A percentile compares a stretch with the other conserved stretches of the same genome.
phyloP scores from a whole-genome alignment of 2,797 vertebrate genomes.

The Syndactyla subalaris region DNA sequence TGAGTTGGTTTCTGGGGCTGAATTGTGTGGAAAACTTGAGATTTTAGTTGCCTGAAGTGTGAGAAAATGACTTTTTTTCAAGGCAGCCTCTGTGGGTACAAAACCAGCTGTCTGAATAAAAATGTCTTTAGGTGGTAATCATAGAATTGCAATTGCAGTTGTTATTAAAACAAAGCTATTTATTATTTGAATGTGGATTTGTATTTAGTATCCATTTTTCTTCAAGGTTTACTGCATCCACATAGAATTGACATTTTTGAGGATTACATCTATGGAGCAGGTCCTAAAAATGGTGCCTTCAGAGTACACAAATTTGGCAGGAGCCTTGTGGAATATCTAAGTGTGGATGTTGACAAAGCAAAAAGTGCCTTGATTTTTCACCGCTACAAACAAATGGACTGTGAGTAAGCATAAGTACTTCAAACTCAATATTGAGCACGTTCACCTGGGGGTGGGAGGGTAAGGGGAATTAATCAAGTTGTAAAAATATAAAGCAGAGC shows the following conservation, averaged over 20 bases:
- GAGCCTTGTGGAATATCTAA: constrained; percentile 84
- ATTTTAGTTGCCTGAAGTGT: neutral
- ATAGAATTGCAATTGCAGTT: neutral
- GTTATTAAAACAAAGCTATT: neutral
- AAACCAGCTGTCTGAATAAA: neutral
- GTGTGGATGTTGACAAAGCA: constrained; percentile 88
- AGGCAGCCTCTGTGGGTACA: neutral
- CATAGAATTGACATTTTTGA: constrained; percentile 97
- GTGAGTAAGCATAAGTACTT: constrained; percentile 79
- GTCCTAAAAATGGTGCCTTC: constrained; percentile 92
- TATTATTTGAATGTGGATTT: neutral
- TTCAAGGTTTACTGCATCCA: constrained; percentile 91
- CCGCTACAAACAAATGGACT: constrained; percentile 93
- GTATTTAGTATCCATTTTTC: neutral
- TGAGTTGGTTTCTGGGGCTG: neutral
- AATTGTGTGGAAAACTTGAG: neutral
- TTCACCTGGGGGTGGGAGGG: accelerated
- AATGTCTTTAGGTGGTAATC: neutral
- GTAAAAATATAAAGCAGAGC: neutral
- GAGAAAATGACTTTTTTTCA: neutral
- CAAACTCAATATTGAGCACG: neutral
- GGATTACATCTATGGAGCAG: constrained; percentile 95
- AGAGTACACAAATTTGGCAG: constrained; percentile 93
- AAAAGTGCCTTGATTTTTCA: constrained; percentile 93
- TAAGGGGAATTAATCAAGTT: accelerated